These are phyloP conservation scores for Anoplolepis gracilipes DNA, from an alignment of 1,140 invertebrate genomes.

Conservation along the genomic window DNA sequence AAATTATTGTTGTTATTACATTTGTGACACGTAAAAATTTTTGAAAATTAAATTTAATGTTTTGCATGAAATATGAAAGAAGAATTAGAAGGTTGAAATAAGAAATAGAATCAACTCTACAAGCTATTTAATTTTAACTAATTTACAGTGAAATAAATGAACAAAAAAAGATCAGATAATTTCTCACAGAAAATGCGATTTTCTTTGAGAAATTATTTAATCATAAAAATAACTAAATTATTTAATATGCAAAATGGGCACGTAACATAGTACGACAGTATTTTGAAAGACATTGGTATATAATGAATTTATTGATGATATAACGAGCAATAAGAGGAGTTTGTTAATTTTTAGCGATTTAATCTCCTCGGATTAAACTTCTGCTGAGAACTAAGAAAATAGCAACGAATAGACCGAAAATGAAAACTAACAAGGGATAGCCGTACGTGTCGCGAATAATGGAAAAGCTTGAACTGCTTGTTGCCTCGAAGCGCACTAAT, in stretches of 20 bases:
- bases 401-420: conserved; percentile 35
- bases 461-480: conserved; percentile 76
- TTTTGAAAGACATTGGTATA: conserved; percentile 15
- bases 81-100: neutral
- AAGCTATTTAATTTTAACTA: neutral
- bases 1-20: conserved; percentile 6
- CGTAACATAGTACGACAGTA: conserved; percentile 11
- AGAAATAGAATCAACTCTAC: neutral
- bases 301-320: conserved; percentile 5
- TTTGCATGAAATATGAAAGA: neutral
- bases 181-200: neutral
- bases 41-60: neutral
- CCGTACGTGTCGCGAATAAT: conserved; percentile 81
- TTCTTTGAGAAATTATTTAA: conserved; percentile 3
- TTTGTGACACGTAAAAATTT: neutral
- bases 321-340: conserved; percentile 54
- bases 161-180: neutral
- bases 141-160: neutral
- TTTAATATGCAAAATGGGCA: conserved; percentile 13
- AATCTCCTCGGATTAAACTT: conserved; percentile 59
- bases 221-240: conserved; percentile 5
- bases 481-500: conserved; percentile 77
- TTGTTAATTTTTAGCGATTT: conserved; percentile 56
- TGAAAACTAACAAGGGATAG: conserved; percentile 53
- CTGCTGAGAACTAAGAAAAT: conserved; percentile 26